Evolutionary conservation across 2,888 invertebrate species (phyloP), one percentile per base, ranked within the genome.

Genomic region (Stenodema calcarata): DNA sequence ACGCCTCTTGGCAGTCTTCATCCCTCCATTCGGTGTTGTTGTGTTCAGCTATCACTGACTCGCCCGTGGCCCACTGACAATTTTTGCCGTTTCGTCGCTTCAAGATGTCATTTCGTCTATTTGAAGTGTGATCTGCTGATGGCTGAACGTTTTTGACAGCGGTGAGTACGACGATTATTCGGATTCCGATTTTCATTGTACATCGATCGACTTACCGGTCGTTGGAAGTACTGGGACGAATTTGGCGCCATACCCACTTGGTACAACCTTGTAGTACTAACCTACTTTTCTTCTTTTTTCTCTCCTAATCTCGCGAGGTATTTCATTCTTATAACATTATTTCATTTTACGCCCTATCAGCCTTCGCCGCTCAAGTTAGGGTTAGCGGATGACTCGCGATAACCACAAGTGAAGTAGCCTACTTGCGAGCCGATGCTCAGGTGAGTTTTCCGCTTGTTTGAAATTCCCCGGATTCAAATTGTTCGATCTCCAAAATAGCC

Each of bases 181-280:
- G 7, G 4, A 35, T 35, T 35, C 7, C 7, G 2, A 35, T 35
- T 35, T 35, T 4, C 35, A 35, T 47, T 23, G 7, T 4, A 62
- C 62, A 62, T 62, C 12, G 62, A 62, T 62, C 18, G 18, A 9
- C 4, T 23, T 62, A 4, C 23, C 23, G 23, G 23, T 23, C 62
- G 75, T 2, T 42, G 42, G 42, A 28, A 6, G 42, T 75, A n/a
- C 78, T 42, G 12, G 23, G 44, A 80, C 54, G 54, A 41, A 80
- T 18, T 80, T 80, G 80, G 80, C 80, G 80, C 80, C 80, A 80
- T 80, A 54, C 54, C 80, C 80, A 6, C 27, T 54, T 80, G 80
- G 80, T 54, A 80, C 80, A 80, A 80, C 80, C 80, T 80, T 80
- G 80, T 41, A 54, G 30, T 23, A 80, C 28, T 80, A 80, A 80